These are phyloP conservation scores for Pristis pectinata DNA, from an alignment of 2,797 vertebrate species.

Conservation along the genomic window DNA sequence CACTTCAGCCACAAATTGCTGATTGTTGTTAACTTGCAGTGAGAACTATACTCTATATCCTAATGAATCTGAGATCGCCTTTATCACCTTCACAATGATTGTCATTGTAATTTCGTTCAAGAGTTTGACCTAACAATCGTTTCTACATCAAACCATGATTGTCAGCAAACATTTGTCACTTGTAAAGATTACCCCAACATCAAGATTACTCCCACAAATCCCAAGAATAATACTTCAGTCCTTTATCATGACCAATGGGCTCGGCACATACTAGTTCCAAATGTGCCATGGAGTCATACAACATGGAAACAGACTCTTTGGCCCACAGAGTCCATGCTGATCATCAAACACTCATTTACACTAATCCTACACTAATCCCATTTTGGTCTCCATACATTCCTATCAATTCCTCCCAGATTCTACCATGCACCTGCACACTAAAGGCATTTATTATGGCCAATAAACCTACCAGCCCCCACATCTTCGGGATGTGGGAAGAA, in stretches of 20 bases:
- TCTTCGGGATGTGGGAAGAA: too few species aligned
- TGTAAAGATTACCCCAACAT: neutral
- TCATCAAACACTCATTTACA: too few species aligned
- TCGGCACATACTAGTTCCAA: neutral
- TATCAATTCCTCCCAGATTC: too few species aligned
- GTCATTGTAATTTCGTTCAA: neutral
- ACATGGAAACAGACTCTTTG: too few species aligned
- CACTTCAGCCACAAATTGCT: neutral
- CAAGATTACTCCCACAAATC: neutral
- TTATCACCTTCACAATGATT: neutral
- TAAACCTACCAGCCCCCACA: too few species aligned
- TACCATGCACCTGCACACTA: too few species aligned
- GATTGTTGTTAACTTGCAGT: neutral
- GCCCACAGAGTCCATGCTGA: too few species aligned
- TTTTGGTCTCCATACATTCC: too few species aligned
- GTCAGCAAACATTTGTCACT: neutral
- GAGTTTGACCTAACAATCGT: neutral
- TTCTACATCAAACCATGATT: neutral
- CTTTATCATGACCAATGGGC: neutral
- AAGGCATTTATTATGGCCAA: too few species aligned
- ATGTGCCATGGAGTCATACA: too few species aligned
- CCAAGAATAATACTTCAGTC: neutral
- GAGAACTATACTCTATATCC: neutral
- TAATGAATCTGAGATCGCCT: neutral
- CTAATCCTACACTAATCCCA: too few species aligned